Evolutionary conservation across 2,888 invertebrate species (phyloP), one percentile per base, ranked within the genome.

Genomic region (Anthrax anthrax): DNA sequence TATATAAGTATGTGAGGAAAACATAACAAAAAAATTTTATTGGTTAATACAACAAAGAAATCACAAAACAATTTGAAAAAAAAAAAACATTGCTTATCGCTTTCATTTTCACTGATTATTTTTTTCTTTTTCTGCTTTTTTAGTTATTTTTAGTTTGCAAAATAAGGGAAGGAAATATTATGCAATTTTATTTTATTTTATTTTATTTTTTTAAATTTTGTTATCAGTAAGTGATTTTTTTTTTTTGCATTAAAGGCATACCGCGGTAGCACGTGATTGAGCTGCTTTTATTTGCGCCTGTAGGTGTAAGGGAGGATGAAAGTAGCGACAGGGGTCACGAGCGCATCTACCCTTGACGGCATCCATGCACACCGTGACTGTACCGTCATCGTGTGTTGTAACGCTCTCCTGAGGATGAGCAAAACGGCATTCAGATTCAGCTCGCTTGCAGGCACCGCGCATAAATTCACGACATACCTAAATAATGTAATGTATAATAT

Each of bases 341-440:
- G 87, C 84, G 84, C 94, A 94, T 83, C 90, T 86, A 80, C 90
- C 89, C 83, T 89, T 89, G 80, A 94, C 87, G 81, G 89, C 92
- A 84, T 95, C 94, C 92, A 94, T 94, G 90, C 95, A 95, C 81
- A 94, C 92, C 79, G 92, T 92, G 81, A 94, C 92, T 77, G 89
- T 86, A 84, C 92, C 92, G 83, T 94, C 94, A 76, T 87, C 86
- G 79, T 90, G 91, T 77, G 90, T 84, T 75, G 84, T 84, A 75
- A 92, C 90, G 77, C 88, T 84, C 77, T 91, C 85, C 77, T 90
- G 84, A 77, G 94, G 94, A 81, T 94, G 94, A 78, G 94, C 94
- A 84, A 88, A 94, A 79, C 92, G 91, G 83, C 94, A 95, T 81
- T 94, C 94, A 72, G 84, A 81, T 79, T 91, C 91, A 72, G 87